Evolutionary conservation across 2,113 vertebrate species (phyloP), one percentile per base, ranked within the genome.

Genomic region (Ailuropoda melanoleuca): DNA sequence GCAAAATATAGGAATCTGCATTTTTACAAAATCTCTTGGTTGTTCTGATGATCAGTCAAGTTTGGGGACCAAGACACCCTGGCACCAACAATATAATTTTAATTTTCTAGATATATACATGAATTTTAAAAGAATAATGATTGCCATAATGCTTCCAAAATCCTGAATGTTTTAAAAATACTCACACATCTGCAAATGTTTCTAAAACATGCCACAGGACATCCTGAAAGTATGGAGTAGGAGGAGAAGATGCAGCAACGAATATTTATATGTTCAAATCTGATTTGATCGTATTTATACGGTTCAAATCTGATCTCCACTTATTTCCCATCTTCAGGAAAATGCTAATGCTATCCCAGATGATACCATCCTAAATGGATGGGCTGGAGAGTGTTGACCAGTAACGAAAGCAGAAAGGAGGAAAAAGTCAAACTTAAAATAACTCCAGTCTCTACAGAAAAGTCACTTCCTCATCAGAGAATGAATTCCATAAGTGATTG

Each of bases 401-500:
- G 68, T 53, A 60, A 88, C 81, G 46, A 72, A 92, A 56, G 17
- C 15, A 34, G 50, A 74, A 60, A 94, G 21, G 55, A 89, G 70
- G 68, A 34, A 72, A 58, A 43, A 29, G 8, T n/a, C 0, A 3
- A 78, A 74, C n/a, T 77, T 64, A 90, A 83, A 93, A 85, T 88
- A 95, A 85, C 94, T 95, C 43, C 46, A 23, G 15, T 66, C 53
- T 81, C 64, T 85, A n/a, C 11, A 72, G 75, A 90, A 58, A 95
- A 74, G 43, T 26, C 53, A 26, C 80, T 75, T 96, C 39, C 53
- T 96, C 15, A 46, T 56, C 29, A 46, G 62, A 94, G 93, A 90
- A 55, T 56, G 34, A 68, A 56, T 83, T 88, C 85, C 58, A 82
- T 55, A 96, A 97, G 86, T 95, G 93, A 78, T 46, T 56, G 90